Evolutionary conservation across 1,140 invertebrate species (phyloP).

Genomic region (Tetramorium alpestre): DNA sequence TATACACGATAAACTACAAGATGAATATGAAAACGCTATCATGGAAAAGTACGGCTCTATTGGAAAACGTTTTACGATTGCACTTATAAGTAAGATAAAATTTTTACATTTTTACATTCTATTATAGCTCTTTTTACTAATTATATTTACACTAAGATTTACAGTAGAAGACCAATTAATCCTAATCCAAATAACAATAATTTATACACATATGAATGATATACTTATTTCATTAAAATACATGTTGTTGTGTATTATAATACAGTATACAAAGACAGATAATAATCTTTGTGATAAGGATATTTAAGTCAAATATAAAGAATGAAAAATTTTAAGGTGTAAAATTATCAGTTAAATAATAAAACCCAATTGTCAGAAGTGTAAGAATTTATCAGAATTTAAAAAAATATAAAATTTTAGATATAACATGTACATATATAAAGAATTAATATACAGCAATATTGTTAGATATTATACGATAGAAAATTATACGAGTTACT

Average conservation of each 20-base stretch:
- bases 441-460: not conserved
- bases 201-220: not conserved
- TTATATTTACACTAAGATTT: not conserved
- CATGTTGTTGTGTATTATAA: not conserved
- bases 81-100: not conserved
- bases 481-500: not conserved
- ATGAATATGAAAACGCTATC: constrained; percentile 10
- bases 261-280: not conserved
- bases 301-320: not conserved
- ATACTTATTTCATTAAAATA: not conserved
- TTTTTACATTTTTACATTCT: not conserved
- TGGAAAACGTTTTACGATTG: not conserved
- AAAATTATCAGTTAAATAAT: not conserved
- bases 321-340: not conserved
- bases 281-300: not conserved
- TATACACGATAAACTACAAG: not conserved
- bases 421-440: not conserved
- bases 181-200: not conserved
- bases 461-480: not conserved
- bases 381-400: not conserved
- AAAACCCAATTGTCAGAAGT: not conserved
- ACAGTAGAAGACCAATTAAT: not conserved
- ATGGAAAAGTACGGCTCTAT: not conserved
- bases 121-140: not conserved
- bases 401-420: not conserved